A percentile compares a stretch with the other conserved stretches of the same genome.
These are phyloP conservation scores for Solenopsis fugax DNA, from an alignment of 1,140 invertebrate species.

Conservation along the genomic window DNA sequence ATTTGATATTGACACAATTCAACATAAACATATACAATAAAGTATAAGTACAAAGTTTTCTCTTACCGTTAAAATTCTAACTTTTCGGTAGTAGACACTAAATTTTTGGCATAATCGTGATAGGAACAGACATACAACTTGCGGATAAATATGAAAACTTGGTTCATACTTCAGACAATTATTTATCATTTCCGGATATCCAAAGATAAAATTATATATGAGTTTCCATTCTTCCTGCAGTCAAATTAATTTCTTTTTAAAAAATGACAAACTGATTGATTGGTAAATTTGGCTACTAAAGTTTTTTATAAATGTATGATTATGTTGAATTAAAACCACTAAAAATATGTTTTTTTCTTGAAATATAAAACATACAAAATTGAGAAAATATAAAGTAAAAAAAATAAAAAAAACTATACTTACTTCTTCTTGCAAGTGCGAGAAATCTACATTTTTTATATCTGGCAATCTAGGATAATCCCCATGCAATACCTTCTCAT, in stretches of 20 bases:
- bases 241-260: slow-evolving; percentile 35
- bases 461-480: slow-evolving; percentile 87
- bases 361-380: slow-evolving; percentile 41
- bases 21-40: slow-evolving; percentile 20
- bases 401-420: slow-evolving; percentile 50
- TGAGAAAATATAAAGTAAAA: not conserved
- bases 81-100: slow-evolving; percentile 91
- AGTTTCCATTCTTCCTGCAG: slow-evolving; percentile 91
- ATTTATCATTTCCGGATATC: slow-evolving; percentile 88
- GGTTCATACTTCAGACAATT: slow-evolving; percentile 85
- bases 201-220: slow-evolving; percentile 89
- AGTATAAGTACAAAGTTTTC: not conserved
- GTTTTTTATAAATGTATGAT: not conserved
- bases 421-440: slow-evolving; percentile 89
- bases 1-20: not conserved
- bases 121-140: slow-evolving; percentile 89
- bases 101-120: slow-evolving; percentile 88
- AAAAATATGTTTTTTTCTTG: slow-evolving; percentile 20
- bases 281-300: not conserved
- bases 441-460: slow-evolving; percentile 88
- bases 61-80: slow-evolving; percentile 89
- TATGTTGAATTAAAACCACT: slow-evolving; percentile 52
- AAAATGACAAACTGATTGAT: not conserved
- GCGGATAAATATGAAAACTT: slow-evolving; percentile 87
- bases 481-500: slow-evolving; percentile 84